Evolutionary conservation across 2,888 invertebrate genomes (phyloP), one percentile per base, ranked within the genome.

Genomic region (Herminia tarsipennalis): DNA sequence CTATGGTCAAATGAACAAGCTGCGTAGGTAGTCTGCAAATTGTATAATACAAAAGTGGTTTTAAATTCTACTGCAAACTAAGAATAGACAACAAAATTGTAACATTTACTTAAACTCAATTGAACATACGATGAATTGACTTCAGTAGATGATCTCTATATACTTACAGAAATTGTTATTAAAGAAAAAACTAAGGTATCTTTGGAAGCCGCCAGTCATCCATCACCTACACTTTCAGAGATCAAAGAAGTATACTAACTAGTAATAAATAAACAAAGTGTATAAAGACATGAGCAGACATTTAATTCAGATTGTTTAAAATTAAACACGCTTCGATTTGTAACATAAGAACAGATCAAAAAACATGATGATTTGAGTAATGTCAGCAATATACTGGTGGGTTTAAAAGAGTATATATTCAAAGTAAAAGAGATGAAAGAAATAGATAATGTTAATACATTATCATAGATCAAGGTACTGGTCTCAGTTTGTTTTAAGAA

Each of bases 271-370:
- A 64, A 56, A 29, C 47, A 5, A 12, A 57, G 53, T 61, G 41
- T 37, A 60, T 66, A 50, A 66, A 63, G 66, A 60, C 41, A 55
- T 38, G 28, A 35, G 3, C 49, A 46, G 53, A 60, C 41, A 55
- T 66, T 55, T 60, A 48, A 64, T 50, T 57, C 34, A 20, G 46
- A 57, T 63, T 57, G 54, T 57, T 63, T 52, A 57, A 63, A 55
- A 57, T 53, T 49, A 45, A 45, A 56, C 60, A 49, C 27, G 24
- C 32, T 57, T 46, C 43, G 45, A 56, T 54, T 44, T 27, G 27
- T 40, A 46, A 44, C 5, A 13, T 10, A 39, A 46, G 41, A 14
- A 18, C 18, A 45, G 63, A 60, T 63, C 48, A 59, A 66, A 62
- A 65, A 61, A 32, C 37, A 42, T 39, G 25, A 32, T 46, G 49